phyloP scores from a whole-genome alignment of 2,888 invertebrate species.

The Mimumesa dahlbomi region DNA sequence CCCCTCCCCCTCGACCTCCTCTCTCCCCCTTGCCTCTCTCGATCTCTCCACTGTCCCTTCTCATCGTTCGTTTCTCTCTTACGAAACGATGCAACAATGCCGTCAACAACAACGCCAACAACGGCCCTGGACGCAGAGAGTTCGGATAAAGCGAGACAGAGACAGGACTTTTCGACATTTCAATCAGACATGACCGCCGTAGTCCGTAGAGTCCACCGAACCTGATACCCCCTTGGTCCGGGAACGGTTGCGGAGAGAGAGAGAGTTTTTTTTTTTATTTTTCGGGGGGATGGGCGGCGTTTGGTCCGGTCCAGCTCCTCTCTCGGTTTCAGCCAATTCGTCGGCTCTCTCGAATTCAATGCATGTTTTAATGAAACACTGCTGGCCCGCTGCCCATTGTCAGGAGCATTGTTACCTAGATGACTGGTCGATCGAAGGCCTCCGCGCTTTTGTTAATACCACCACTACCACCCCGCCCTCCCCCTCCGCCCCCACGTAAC shows the following conservation, averaged over 20 bases:
- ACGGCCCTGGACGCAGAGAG: constrained; percentile 18
- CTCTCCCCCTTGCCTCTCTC: constrained; percentile 34
- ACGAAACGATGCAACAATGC: constrained; percentile 54
- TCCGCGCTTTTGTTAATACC: constrained; percentile 70
- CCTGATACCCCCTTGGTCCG: constrained; percentile 42
- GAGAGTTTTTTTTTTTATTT: too few species aligned
- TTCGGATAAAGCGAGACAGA: constrained; percentile 2
- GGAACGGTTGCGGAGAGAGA: constrained; percentile 18
- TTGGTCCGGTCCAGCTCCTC: constrained; percentile 53
- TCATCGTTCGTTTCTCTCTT: constrained; percentile 31
- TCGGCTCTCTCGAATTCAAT: constrained; percentile 75
- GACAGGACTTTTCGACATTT: constrained; percentile 77
- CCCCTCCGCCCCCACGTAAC: constrained; percentile 20
- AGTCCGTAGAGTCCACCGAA: constrained; percentile 56
- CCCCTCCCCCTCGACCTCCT: constrained; percentile 12
- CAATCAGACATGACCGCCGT: constrained; percentile 77
- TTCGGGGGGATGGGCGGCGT: constrained; percentile 22
- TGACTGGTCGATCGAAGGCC: constrained; percentile 76
- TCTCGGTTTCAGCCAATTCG: constrained; percentile 77
- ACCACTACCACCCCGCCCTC: constrained; percentile 45
- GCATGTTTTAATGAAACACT: constrained; percentile 79
- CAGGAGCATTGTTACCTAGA: constrained; percentile 74
- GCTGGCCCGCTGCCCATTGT: constrained; percentile 79
- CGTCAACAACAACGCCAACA: constrained; percentile 33
- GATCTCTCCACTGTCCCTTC: constrained; percentile 35